phyloP scores from a whole-genome alignment of 2,113 vertebrate species.

The Gymnobelideus leadbeateri region DNA sequence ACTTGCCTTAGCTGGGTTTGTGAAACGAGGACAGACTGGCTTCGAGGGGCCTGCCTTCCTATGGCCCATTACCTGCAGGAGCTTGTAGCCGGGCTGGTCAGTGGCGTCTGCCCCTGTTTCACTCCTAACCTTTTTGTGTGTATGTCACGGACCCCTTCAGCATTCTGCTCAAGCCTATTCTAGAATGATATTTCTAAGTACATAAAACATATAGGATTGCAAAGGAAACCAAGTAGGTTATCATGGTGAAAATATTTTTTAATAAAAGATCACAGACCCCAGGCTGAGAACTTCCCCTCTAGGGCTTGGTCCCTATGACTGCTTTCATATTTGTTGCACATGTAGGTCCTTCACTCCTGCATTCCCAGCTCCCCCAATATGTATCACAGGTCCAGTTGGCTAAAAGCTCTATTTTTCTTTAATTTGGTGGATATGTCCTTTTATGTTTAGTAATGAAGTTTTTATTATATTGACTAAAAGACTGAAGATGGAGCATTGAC shows the following conservation, averaged over 20 bases:
- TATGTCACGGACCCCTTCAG: background rate
- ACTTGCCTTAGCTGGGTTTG: background rate
- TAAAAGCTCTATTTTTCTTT: background rate
- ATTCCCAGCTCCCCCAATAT: background rate
- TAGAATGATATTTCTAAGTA: background rate
- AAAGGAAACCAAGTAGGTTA: background rate
- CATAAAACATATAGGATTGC: background rate
- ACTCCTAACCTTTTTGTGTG: background rate
- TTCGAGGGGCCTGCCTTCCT: background rate
- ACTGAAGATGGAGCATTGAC: conserved; percentile 14
- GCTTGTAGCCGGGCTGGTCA: background rate
- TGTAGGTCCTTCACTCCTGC: background rate
- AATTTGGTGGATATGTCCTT: conserved; percentile 18
- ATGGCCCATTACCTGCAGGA: fast-evolving
- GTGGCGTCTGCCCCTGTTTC: background rate
- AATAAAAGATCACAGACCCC: background rate
- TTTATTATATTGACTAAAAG: conserved; percentile 16
- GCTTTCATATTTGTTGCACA: background rate
- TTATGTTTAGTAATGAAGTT: background rate
- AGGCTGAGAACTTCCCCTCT: background rate
- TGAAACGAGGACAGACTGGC: background rate
- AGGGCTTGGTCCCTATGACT: background rate
- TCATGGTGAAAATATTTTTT: background rate
- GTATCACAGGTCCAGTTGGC: background rate
- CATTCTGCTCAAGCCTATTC: background rate